Evolutionary conservation across 2,113 vertebrate species (phyloP).

Genomic region (Crotalus viridis): DNA sequence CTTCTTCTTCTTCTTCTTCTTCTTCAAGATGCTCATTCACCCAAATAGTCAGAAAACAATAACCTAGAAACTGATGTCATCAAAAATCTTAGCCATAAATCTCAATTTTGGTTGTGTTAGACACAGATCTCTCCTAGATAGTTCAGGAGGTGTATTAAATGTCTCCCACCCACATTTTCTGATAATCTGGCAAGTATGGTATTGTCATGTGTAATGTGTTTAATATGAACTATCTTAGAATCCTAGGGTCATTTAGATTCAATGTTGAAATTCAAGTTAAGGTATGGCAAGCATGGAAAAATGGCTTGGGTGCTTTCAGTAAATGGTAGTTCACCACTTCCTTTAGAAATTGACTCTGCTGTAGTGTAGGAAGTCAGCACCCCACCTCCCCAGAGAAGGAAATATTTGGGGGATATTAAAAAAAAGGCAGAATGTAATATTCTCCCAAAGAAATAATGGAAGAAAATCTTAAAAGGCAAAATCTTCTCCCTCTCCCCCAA

Average conservation of each 20-base stretch:
- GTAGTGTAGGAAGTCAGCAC: neutral
- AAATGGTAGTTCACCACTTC: neutral
- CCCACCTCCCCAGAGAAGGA: too few relatives aligned
- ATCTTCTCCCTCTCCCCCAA: too few relatives aligned
- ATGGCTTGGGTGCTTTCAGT: neutral
- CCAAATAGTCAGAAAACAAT: neutral
- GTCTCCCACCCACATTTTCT: neutral
- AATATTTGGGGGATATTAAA: too few relatives aligned
- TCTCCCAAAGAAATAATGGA: too few relatives aligned
- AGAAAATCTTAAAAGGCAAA: too few relatives aligned
- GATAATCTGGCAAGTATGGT: neutral
- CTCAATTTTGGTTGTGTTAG: neutral
- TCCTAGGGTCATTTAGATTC: neutral
- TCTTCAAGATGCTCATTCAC: neutral
- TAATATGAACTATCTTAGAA: neutral
- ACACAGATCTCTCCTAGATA: neutral
- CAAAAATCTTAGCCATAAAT: neutral
- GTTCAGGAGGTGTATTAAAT: neutral
- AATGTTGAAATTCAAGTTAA: neutral
- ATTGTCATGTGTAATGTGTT: neutral
- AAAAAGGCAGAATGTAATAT: too few relatives aligned
- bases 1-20: too few relatives aligned
- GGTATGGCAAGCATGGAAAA: neutral
- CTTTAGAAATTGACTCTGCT: neutral
- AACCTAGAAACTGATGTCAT: neutral